Conservation (phyloP, 2,888 invertebrate genomes). For the Leucoptera coffeella region DNA sequence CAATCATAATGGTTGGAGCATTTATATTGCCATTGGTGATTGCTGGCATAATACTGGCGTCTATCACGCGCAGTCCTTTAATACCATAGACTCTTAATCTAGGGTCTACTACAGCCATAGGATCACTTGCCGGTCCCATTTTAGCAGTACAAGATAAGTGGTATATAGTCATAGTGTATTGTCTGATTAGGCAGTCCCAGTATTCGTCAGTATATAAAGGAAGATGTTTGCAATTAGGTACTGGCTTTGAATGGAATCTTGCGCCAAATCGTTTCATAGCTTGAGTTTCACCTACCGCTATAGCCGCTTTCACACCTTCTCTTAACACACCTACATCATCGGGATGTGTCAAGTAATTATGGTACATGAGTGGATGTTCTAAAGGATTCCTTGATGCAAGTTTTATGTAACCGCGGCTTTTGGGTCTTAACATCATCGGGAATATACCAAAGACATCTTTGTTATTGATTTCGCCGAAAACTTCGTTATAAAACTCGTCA, state of each 20-base stretch:
- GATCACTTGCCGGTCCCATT: slow-evolving; percentile 74
- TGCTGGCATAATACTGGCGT: slow-evolving; percentile 83
- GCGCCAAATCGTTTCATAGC: slow-evolving; percentile 76
- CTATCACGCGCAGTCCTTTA: slow-evolving; percentile 73
- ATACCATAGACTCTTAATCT: slow-evolving; percentile 71
- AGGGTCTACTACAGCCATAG: slow-evolving; percentile 76
- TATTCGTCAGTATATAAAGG: slow-evolving; percentile 76
- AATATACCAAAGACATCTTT: slow-evolving; percentile 76
- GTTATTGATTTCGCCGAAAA: slow-evolving; percentile 65
- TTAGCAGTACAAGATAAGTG: slow-evolving; percentile 80
- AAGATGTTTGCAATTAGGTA: slow-evolving; percentile 79
- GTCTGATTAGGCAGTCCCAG: slow-evolving; percentile 77
- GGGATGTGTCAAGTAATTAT: slow-evolving; percentile 86
- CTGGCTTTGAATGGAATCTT: slow-evolving; percentile 63
- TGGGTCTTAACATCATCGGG: slow-evolving; percentile 86
- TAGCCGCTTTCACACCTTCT: slow-evolving; percentile 80
- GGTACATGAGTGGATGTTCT: slow-evolving; percentile 81
- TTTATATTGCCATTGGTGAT: slow-evolving; percentile 85
- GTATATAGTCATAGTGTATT: slow-evolving; percentile 84
- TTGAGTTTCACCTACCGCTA: slow-evolving; percentile 73
- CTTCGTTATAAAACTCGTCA: slow-evolving; percentile 74
- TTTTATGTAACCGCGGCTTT: slow-evolving; percentile 75
- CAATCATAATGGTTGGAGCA: slow-evolving; percentile 84
- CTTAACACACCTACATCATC: slow-evolving; percentile 77
- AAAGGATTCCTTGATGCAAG: slow-evolving; percentile 63